phyloP scores from a whole-genome alignment of 2,888 invertebrate species.

The Diplazon laetatorius region DNA sequence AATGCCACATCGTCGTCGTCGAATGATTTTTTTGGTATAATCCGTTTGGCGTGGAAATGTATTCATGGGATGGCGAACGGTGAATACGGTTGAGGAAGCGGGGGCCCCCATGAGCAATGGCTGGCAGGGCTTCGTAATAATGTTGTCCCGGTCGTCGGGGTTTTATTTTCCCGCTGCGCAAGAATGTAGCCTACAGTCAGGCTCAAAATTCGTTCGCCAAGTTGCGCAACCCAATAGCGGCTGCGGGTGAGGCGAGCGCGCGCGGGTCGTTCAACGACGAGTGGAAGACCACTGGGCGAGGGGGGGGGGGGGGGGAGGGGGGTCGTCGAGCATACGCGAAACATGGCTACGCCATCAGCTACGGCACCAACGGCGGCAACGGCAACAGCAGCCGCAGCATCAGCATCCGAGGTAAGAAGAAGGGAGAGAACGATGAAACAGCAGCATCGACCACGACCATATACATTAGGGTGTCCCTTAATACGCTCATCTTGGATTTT shows the following conservation, averaged over 20 bases:
- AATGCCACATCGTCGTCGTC: not conserved
- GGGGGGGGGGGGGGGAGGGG: not conserved
- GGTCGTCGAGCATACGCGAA: constrained; percentile 6
- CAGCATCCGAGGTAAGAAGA: not conserved
- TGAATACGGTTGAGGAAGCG: constrained; percentile 78
- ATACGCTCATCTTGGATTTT: too few relatives aligned
- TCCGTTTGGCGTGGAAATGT: constrained; percentile 24
- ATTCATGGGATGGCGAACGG: constrained; percentile 42
- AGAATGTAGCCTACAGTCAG: constrained; percentile 82
- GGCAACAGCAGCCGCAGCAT: not conserved
- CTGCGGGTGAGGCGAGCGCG: constrained; percentile 25
- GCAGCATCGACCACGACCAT: too few relatives aligned
- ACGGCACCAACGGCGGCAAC: too few relatives aligned
- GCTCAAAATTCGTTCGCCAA: constrained; percentile 79
- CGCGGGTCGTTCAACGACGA: constrained; percentile 43
- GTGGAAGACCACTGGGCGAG: constrained; percentile 49
- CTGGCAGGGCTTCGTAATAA: constrained; percentile 81
- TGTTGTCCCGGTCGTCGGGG: constrained; percentile 81
- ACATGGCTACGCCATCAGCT: constrained; percentile 21
- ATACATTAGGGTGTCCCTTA: too few relatives aligned
- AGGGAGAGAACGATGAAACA: not conserved
- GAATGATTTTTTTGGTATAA: constrained; percentile 24
- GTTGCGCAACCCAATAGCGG: constrained; percentile 78
- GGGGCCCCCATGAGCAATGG: constrained; percentile 82
- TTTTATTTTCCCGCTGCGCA: constrained; percentile 81